phyloP scores from a whole-genome alignment of 2,113 vertebrate genomes.

The Myrmecophaga tridactyla region DNA sequence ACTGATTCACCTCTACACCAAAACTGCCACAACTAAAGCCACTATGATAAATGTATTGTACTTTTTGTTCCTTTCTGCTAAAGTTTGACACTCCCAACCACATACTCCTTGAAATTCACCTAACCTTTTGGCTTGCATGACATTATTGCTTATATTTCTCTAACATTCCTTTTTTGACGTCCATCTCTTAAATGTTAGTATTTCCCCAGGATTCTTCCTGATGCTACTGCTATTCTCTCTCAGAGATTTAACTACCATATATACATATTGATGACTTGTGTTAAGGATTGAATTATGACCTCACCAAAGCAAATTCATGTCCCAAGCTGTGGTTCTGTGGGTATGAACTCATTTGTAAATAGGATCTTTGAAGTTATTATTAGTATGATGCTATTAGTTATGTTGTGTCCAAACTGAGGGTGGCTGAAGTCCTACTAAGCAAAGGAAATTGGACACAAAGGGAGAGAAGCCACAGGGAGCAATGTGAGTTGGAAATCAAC shows the following conservation, averaged over 20 bases:
- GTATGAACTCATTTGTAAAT: too few relatives aligned
- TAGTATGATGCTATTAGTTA: too few relatives aligned
- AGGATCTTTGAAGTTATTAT: too few relatives aligned
- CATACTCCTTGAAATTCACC: not conserved
- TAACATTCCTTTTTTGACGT: not conserved
- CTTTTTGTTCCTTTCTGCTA: not conserved
- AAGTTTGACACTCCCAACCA: not conserved
- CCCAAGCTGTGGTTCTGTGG: too few relatives aligned
- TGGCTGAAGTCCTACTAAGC: too few relatives aligned
- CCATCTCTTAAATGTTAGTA: not conserved
- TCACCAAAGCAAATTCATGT: too few relatives aligned
- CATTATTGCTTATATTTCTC: not conserved
- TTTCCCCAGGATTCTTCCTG: not conserved
- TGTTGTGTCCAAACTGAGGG: too few relatives aligned
- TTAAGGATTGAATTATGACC: too few relatives aligned
- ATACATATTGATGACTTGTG: not conserved
- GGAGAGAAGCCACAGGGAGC: too few relatives aligned
- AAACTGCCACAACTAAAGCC: not conserved
- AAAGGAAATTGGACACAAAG: too few relatives aligned
- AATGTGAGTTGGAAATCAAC: too few relatives aligned
- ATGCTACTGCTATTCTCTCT: not conserved
- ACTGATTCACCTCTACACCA: not conserved
- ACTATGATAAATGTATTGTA: not conserved
- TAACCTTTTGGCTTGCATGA: not conserved
- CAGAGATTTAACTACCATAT: not conserved